Base-by-base conservation (phyloP, 2,888 invertebrate species). In the Tachina fera region DNA sequence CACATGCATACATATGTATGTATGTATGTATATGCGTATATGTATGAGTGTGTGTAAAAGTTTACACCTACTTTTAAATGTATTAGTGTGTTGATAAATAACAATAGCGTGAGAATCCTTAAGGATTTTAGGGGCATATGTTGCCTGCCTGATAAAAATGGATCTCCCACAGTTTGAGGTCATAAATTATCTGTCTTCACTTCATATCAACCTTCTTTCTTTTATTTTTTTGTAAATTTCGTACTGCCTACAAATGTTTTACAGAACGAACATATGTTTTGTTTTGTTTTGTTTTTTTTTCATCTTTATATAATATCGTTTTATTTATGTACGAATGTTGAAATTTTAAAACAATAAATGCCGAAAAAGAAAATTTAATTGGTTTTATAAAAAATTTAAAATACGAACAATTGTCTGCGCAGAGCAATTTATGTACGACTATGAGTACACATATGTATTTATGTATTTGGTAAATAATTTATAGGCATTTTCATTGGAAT, bases 121-220 rank as follows among this genome's bases (percentile, higher is more conserved):
- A 83, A 83, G 83, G 83, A 83, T 83, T 53, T 41, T 39, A 67
- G 53, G 60, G 77, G 47, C 80, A 80, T 70, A 68, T 82, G 75
- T 22, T 67, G 56, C 58, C 61, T 67, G 56, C 58, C 61, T 76
- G 82, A 5, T 76, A 71, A 63, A 61, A 83, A 14, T 58, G 77
- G 53, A 83, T 83, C 83, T 83, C 72, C 83, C 72, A 78, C 83
- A 83, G 83, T 78, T 78, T 61, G 41, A 53, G 72, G 72, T 61
- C 72, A 83, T 83, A 83, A 83, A 83, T 83, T 83, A 83, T 83
- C 77, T 83, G 67, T 83, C 60, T 83, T 72, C 72, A 67, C 60
- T 72, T 83, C 14, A 78, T 67, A 67, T 45, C 71, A 72, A 67
- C 75, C 75, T 70, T 76, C 51, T 82, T 49, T 68, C 53, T 31